These are phyloP conservation scores for Intellagama lesueurii DNA, from an alignment of 2,797 vertebrate species.

Conservation along the genomic window DNA sequence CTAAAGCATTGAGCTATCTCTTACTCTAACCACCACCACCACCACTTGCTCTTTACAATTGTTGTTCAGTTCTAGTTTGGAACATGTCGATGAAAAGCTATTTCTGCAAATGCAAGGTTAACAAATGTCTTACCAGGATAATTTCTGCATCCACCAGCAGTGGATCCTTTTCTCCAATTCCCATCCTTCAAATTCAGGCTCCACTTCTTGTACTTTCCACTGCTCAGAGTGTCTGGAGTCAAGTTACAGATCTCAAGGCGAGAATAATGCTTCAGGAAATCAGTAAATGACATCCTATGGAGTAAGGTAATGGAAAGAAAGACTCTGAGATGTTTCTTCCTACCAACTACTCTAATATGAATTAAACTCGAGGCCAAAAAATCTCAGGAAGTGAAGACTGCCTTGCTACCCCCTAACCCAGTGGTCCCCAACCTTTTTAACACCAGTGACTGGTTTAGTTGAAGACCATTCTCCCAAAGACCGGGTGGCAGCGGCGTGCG, in stretches of 20 bases:
- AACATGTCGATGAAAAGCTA: not conserved
- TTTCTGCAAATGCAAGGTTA: not conserved
- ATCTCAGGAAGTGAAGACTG: too few species aligned
- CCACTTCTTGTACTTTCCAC: constrained; percentile 84
- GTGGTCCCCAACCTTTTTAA: not conserved
- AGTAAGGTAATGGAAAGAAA: constrained; percentile 1
- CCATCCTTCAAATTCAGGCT: constrained; percentile 84
- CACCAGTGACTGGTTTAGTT: too few species aligned
- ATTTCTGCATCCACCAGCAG: constrained; percentile 89
- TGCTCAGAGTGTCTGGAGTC: constrained; percentile 84
- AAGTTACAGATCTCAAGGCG: constrained; percentile 91
- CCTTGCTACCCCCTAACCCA: not conserved
- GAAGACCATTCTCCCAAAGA: too few species aligned
- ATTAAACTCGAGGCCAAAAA: not conserved
- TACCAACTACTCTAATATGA: not conserved
- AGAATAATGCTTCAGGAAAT: constrained; percentile 87
- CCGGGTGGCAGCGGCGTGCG: too few species aligned
- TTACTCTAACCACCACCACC: too few species aligned
- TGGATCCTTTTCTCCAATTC: constrained; percentile 88
- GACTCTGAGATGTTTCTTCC: not conserved
- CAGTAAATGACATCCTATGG: constrained; percentile 87
- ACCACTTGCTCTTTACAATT: not conserved
- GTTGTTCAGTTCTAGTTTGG: not conserved
- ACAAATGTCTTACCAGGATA: constrained; percentile 77
- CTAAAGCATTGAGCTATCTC: too few species aligned